Conservation (phyloP, 2,113 vertebrate genomes). For the Gallinago paraguaiae region DNA sequence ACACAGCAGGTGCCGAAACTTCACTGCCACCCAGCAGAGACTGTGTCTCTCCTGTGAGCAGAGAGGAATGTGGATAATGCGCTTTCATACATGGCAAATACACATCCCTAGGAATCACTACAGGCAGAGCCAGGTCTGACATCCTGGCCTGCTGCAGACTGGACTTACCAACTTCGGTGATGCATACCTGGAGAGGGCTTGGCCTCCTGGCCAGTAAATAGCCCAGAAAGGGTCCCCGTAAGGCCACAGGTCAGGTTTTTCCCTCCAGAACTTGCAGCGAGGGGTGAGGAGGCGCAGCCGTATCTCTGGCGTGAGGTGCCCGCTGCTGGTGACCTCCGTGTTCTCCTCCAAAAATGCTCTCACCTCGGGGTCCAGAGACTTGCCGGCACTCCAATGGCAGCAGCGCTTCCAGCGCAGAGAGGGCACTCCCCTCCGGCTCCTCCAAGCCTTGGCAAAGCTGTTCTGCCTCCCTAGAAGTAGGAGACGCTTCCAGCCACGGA, state of each 20-base stretch:
- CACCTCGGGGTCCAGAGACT: slow-evolving; percentile 48
- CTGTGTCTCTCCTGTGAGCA: neutral
- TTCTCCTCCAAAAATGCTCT: slow-evolving; percentile 83
- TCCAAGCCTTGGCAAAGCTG: neutral
- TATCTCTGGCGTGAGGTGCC: slow-evolving; percentile 89
- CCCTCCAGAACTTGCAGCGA: slow-evolving; percentile 87
- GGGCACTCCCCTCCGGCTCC: neutral
- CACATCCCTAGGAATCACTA: neutral
- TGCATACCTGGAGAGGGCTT: slow-evolving; percentile 87
- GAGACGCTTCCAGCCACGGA: neutral
- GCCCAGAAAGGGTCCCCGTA: slow-evolving; percentile 91
- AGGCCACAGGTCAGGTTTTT: slow-evolving; percentile 89
- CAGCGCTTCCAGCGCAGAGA: neutral
- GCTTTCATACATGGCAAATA: neutral
- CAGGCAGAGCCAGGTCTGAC: neutral
- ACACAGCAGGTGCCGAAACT: neutral
- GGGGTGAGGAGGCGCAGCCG: slow-evolving; percentile 86
- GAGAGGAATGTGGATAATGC: neutral
- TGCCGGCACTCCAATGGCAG: neutral
- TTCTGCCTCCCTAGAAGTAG: neutral
- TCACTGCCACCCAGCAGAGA: neutral
- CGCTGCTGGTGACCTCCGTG: slow-evolving; percentile 80
- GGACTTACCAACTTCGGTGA: neutral
- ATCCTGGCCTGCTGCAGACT: neutral
- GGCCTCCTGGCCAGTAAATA: slow-evolving; percentile 96